Conservation (phyloP, 2,113 vertebrate species). For the Pollachius pollachius region DNA sequence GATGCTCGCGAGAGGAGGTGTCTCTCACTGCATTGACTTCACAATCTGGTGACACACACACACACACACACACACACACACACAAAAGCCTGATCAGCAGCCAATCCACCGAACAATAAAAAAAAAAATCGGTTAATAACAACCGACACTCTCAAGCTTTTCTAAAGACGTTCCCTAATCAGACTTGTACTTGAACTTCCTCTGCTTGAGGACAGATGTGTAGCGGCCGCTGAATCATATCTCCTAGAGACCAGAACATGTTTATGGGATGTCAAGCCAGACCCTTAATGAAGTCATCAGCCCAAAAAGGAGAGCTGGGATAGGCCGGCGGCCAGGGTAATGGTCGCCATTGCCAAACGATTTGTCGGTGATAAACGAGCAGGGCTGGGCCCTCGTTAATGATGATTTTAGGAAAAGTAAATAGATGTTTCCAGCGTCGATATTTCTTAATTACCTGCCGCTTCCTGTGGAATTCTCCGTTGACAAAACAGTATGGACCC, state of each 20-base stretch:
- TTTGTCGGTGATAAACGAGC: slow-evolving; percentile 68
- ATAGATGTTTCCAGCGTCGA: slow-evolving; percentile 71
- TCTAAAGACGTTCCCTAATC: not conserved
- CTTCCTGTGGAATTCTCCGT: slow-evolving; percentile 73
- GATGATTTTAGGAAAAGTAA: slow-evolving; percentile 73
- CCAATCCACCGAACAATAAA: no score
- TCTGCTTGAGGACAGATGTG: slow-evolving; percentile 45
- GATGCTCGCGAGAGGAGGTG: no score
- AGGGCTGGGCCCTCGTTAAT: slow-evolving; percentile 55
- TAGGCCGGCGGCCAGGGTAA: slow-evolving; percentile 37
- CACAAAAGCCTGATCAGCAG: no score
- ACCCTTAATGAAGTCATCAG: slow-evolving; percentile 63
- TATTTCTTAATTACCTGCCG: slow-evolving; percentile 69
- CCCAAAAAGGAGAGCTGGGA: slow-evolving; percentile 51
- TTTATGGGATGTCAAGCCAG: slow-evolving; percentile 58
- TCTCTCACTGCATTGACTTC: no score
- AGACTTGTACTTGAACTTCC: not conserved
- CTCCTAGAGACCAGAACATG: slow-evolving; percentile 53
- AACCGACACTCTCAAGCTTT: not conserved
- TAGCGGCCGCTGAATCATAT: slow-evolving; percentile 43
- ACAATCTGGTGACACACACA: no score
- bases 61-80: no score
- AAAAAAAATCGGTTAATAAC: not conserved
- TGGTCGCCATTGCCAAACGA: slow-evolving; percentile 59
- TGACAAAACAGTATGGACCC: slow-evolving; percentile 63